Evolutionary conservation across 2,113 vertebrate species (phyloP).

Genomic region (Oxyruncus cristatus): DNA sequence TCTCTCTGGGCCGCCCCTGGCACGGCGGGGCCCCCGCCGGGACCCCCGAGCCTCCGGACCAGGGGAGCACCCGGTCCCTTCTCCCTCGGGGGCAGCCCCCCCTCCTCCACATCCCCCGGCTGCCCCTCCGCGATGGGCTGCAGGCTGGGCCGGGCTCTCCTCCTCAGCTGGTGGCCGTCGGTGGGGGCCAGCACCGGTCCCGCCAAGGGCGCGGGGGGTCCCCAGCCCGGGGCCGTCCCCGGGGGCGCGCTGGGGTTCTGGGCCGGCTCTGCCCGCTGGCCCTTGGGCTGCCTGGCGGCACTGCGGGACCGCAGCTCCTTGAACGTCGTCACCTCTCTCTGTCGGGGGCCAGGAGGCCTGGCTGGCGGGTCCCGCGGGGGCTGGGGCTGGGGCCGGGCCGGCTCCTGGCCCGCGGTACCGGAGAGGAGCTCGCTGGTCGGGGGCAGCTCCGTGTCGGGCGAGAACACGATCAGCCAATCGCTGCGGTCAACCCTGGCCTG

Average conservation of each 20-base stretch:
- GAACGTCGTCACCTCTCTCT: constrained; percentile 88
- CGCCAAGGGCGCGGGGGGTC: background rate
- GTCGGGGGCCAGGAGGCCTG: background rate
- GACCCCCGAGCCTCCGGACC: background rate
- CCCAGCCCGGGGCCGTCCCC: background rate
- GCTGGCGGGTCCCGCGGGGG: constrained; percentile 46
- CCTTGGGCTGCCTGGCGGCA: constrained; percentile 66
- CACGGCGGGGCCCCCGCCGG: background rate
- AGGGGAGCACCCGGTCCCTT: background rate
- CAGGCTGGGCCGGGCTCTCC: constrained; percentile 71
- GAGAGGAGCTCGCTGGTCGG: constrained; percentile 53
- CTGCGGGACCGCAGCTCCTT: constrained; percentile 87
- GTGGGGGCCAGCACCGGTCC: constrained; percentile 58
- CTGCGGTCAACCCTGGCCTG: constrained; percentile 80
- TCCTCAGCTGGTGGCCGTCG: constrained; percentile 77
- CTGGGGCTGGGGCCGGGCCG: constrained; percentile 76
- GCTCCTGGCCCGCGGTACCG: background rate
- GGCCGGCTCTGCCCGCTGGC: constrained; percentile 55
- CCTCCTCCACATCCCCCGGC: constrained; percentile 64
- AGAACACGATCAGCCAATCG: constrained; percentile 95
- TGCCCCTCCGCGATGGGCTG: constrained; percentile 78
- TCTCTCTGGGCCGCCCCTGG: background rate
- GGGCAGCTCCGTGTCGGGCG: constrained; percentile 83
- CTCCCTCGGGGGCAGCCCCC: constrained; percentile 35
- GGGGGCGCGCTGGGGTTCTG: background rate